A percentile compares a stretch with the other conserved stretches of the same genome.
Conservation (phyloP, 1,140 invertebrate species). For the Drosophila azteca region DNA sequence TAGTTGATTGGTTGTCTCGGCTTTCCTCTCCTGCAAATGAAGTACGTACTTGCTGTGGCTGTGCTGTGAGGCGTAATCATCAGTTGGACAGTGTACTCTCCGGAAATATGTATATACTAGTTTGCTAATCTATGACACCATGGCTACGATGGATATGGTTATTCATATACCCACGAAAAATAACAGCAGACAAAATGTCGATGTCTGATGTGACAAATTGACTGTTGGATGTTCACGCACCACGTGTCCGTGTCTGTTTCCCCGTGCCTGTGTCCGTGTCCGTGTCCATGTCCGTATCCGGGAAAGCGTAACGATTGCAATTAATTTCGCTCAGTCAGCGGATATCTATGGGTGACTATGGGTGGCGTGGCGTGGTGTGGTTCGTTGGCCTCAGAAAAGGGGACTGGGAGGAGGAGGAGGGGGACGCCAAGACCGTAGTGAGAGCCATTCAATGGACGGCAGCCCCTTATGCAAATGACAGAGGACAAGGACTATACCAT, state of each 20-base stretch:
- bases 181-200: slow-evolving; percentile 13
- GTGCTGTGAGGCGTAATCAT: neutral
- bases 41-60: too few species aligned
- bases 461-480: slow-evolving; percentile 56
- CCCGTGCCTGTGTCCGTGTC: slow-evolving; percentile 19
- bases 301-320: slow-evolving; percentile 79
- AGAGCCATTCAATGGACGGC: slow-evolving; percentile 42
- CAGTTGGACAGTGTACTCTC: neutral
- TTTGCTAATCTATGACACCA: slow-evolving; percentile 20
- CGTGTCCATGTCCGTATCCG: slow-evolving; percentile 26
- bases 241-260: slow-evolving; percentile 6
- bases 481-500: slow-evolving; percentile 38
- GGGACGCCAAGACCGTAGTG: slow-evolving; percentile 5
- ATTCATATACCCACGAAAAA: too few species aligned
- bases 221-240: slow-evolving; percentile 23
- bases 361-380: slow-evolving; percentile 3
- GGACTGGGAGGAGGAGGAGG: slow-evolving; percentile 1
- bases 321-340: slow-evolving; percentile 77
- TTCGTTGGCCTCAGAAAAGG: neutral
- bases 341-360: slow-evolving; percentile 38
- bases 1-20: slow-evolving; percentile 15
- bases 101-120: neutral
- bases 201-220: slow-evolving; percentile 25
- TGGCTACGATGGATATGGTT: too few species aligned
- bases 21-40: slow-evolving; percentile 28